Conservation (phyloP, 1,140 invertebrate species). For the Zaprionus gabonicus region DNA sequence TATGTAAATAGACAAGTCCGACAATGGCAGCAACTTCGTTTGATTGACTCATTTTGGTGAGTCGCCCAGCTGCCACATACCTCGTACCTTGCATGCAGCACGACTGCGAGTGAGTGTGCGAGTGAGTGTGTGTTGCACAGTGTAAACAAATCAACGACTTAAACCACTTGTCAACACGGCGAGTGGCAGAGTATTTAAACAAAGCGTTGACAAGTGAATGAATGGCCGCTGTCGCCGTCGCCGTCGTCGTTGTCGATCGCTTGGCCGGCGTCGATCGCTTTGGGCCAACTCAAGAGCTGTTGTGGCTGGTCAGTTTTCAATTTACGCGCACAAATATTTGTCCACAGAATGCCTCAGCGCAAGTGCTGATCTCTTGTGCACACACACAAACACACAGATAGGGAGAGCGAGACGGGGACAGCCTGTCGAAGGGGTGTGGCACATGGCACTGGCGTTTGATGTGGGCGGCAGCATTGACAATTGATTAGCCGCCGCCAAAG, state of each 20-base stretch:
- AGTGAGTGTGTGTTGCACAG: constrained; percentile 27
- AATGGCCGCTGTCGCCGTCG: constrained; percentile 59
- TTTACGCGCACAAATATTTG: constrained; percentile 80
- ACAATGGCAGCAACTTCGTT: constrained; percentile 59
- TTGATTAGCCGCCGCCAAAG: constrained; percentile 70
- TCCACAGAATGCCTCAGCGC: constrained; percentile 77
- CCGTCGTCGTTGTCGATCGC: constrained; percentile 5
- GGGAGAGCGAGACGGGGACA: neutral
- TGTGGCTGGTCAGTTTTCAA: constrained; percentile 80
- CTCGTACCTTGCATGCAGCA: neutral
- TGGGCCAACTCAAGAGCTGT: constrained; percentile 68
- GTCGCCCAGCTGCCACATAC: constrained; percentile 40
- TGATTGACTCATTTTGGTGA: constrained; percentile 79
- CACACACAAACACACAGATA: constrained; percentile 25
- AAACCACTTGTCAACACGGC: constrained; percentile 80
- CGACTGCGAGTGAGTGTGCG: neutral
- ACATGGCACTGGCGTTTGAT: constrained; percentile 63
- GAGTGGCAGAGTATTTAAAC: constrained; percentile 82
- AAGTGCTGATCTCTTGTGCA: constrained; percentile 80
- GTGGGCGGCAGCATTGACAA: constrained; percentile 80
- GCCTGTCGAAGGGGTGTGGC: constrained; percentile 4
- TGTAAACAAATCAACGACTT: constrained; percentile 82
- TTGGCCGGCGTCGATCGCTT: constrained; percentile 28
- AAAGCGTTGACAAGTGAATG: constrained; percentile 80
- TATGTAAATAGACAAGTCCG: constrained; percentile 58